Base-by-base conservation (phyloP, 1,140 invertebrate genomes). In the Caenorhabditis brenneri region DNA sequence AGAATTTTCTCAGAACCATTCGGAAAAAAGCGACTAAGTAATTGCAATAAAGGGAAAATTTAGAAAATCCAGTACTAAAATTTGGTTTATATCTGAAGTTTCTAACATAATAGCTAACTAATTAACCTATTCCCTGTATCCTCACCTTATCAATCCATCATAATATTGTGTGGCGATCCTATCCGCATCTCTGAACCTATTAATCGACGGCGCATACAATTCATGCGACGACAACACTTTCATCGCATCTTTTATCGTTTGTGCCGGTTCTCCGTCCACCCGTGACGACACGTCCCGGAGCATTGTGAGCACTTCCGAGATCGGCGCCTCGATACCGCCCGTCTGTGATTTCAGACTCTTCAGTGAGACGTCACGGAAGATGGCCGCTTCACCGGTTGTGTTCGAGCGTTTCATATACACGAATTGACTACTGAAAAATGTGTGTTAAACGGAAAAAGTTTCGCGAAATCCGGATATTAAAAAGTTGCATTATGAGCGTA, bases 331-430 rank as follows among this genome's bases (percentile, higher is more conserved):
- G 48, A 80, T 79, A n/a, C 84, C 48, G 55, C 79, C 84, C 39
- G 53, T 65, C 49, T 84, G 84, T 12, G 84, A 84, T 39, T 78
- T 80, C 9, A 84, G 51, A 24, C 60, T 79, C 74, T 86, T 86
- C 36, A 86, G 79, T 4, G 85, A 86, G 6, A 86, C 79, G 39
- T 86, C 85, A 29, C 85, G 85, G 55, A 81, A 84, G 24, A 86
- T 86, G 15, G 78, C 55, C 31, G 60, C 83, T 80, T 88, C 42
- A 91, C 89, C 89, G 85, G 91, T 90, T n/a, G 89, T 88, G 84
- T 88, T 90, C 36, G 90, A 88, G 82, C 90, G 84, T 74, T 90
- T 90, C 33, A 91, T 88, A 83, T 90, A 91, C 79, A 90, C 89
- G 60, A 86, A 90, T 84, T 91, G 90, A 53, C 87, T 79, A 80